phyloP scores from a whole-genome alignment of 1,140 invertebrate species.

The Drosophila ercepeae region DNA sequence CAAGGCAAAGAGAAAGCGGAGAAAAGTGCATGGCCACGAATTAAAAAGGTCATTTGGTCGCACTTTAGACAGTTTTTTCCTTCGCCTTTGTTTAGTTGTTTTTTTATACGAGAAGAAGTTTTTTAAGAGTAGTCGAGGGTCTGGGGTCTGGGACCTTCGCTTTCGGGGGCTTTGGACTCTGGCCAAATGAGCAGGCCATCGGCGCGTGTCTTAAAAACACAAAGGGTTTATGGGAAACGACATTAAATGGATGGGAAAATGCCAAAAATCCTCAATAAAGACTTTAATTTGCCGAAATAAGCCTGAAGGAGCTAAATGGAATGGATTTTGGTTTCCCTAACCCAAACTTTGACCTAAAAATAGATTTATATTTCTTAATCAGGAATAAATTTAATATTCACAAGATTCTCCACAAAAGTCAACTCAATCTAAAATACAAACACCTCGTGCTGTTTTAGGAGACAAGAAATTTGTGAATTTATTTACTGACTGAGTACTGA shows the following conservation, averaged over 20 bases:
- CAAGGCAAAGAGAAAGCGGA: not conserved
- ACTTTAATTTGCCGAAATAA: not conserved
- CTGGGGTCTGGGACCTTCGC: no score
- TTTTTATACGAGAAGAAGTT: constrained; percentile 4
- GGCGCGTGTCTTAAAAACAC: constrained; percentile 45
- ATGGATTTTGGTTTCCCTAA: not conserved
- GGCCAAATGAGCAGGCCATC: constrained; percentile 71
- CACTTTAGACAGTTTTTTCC: constrained; percentile 58
- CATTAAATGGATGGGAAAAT: not conserved
- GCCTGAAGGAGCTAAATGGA: not conserved
- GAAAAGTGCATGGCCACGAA: constrained; percentile 78
- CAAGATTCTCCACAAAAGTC: no score
- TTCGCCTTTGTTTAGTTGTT: not conserved
- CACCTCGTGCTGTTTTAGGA: not conserved
- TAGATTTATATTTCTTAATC: no score
- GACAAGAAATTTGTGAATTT: no score
- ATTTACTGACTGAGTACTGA: not conserved
- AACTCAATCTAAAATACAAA: not conserved
- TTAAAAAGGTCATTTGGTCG: constrained; percentile 80
- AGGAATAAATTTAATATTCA: no score
- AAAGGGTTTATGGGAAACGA: not conserved
- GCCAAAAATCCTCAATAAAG: not conserved
- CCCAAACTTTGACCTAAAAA: no score
- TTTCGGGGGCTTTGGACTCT: constrained; percentile 66
- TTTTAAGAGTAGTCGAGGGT: constrained; percentile 60